Conservation (phyloP, 1,140 invertebrate genomes). For the Berghia stephanieae region DNA sequence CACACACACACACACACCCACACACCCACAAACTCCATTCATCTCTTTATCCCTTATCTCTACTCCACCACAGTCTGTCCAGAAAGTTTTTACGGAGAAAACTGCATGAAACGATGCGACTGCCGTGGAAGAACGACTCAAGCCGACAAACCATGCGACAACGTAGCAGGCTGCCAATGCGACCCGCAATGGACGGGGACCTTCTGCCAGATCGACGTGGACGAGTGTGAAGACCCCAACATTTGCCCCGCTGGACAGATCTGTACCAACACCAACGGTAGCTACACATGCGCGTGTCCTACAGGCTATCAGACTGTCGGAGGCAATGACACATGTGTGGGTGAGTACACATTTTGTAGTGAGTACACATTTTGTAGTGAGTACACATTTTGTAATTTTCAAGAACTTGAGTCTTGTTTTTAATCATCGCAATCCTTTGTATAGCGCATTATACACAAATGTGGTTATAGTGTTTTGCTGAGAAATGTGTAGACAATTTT, state of each 20-base stretch:
- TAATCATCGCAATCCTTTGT: too few relatives aligned
- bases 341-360: too few relatives aligned
- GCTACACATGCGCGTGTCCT: slow-evolving; percentile 33
- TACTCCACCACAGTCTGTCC: slow-evolving; percentile 21
- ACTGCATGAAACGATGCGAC: slow-evolving; percentile 30
- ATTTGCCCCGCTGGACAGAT: slow-evolving; percentile 25
- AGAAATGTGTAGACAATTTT: too few relatives aligned
- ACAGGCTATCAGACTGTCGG: slow-evolving; percentile 6
- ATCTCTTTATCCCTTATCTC: not conserved
- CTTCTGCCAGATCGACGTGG: slow-evolving; percentile 34
- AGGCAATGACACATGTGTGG: too few relatives aligned
- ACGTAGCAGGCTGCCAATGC: slow-evolving; percentile 38
- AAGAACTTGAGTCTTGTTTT: too few relatives aligned
- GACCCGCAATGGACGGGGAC: slow-evolving; percentile 35
- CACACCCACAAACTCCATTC: too few relatives aligned
- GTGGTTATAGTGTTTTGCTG: too few relatives aligned
- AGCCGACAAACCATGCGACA: too few relatives aligned
- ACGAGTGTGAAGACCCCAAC: slow-evolving; percentile 25
- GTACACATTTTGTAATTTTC: too few relatives aligned
- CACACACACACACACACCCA: too few relatives aligned
- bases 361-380: too few relatives aligned
- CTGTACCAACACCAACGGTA: slow-evolving; percentile 34
- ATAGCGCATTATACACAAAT: too few relatives aligned
- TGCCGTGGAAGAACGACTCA: slow-evolving; percentile 21
- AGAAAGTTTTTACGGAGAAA: slow-evolving; percentile 27